Evolutionary conservation across 1,140 invertebrate species (phyloP).

Genomic region (Drosophila cardini): DNA sequence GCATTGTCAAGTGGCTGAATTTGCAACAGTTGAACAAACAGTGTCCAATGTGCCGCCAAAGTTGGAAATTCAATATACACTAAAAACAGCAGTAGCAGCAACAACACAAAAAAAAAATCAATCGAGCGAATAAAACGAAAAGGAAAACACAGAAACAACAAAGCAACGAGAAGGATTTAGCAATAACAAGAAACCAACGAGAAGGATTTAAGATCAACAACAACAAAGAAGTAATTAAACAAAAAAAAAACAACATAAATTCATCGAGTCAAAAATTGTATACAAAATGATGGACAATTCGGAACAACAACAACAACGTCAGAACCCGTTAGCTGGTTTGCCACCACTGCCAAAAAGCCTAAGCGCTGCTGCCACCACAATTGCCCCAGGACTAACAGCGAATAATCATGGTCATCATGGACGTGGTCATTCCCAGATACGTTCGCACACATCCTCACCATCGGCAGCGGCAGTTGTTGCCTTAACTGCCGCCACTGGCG

Average conservation of each 20-base stretch:
- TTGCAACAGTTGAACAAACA: slow-evolving; percentile 97
- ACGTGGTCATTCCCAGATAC: slow-evolving; percentile 13
- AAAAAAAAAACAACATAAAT: slow-evolving; percentile 4
- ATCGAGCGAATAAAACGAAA: neutral
- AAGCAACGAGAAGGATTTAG: slow-evolving; percentile 12
- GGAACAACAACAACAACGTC: slow-evolving; percentile 48
- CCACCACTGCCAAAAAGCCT: slow-evolving; percentile 94
- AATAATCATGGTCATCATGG: slow-evolving; percentile 27
- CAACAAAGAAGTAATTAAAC: slow-evolving; percentile 19
- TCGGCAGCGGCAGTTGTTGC: slow-evolving; percentile 53
- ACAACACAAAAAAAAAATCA: neutral
- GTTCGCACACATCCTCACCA: slow-evolving; percentile 51
- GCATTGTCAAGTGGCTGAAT: slow-evolving; percentile 99
- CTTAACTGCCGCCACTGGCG: slow-evolving; percentile 54
- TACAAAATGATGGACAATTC: slow-evolving; percentile 68
- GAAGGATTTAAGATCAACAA: neutral
- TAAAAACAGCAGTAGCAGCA: slow-evolving; percentile 69
- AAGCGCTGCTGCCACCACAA: slow-evolving; percentile 88
- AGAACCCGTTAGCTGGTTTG: slow-evolving; percentile 86
- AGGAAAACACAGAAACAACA: slow-evolving; percentile 17
- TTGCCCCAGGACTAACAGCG: slow-evolving; percentile 8
- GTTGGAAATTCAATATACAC: slow-evolving; percentile 98
- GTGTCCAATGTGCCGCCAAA: slow-evolving; percentile 99
- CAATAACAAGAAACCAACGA: slow-evolving; percentile 5
- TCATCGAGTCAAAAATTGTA: neutral